Evolutionary conservation across 2,797 vertebrate species (phyloP).

Genomic region (Phoxinus dragarum): DNA sequence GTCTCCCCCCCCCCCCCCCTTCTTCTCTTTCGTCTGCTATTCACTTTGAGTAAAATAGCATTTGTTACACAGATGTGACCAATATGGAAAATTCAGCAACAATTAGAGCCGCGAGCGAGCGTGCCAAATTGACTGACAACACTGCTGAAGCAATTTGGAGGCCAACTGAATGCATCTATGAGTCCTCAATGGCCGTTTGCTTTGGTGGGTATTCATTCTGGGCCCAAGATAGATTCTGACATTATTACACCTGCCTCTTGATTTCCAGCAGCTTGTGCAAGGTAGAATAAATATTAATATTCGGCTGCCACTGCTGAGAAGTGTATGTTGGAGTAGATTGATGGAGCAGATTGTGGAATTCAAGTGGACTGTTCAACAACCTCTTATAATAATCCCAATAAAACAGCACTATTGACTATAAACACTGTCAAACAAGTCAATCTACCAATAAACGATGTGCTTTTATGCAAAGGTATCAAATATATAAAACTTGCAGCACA

Average conservation of each 20-base stretch:
- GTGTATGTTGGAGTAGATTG: neutral
- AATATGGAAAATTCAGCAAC: conserved; percentile 65
- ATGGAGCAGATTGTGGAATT: conserved; percentile 14
- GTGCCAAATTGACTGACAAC: conserved; percentile 57
- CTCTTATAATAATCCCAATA: conserved; percentile 11
- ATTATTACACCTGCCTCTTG: conserved; percentile 49
- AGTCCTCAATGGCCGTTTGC: conserved; percentile 42
- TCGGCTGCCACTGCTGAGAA: neutral
- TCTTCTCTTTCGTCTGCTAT: conserved; percentile 27
- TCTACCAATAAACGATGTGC: neutral
- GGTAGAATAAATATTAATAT: conserved; percentile 33
- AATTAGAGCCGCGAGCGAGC: conserved; percentile 45
- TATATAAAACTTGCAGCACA: neutral
- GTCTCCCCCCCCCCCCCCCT: neutral
- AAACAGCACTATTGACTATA: neutral
- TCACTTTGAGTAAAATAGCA: conserved; percentile 46
- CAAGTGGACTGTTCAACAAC: neutral
- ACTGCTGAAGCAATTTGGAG: conserved; percentile 42
- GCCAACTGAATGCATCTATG: conserved; percentile 44
- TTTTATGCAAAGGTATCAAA: neutral
- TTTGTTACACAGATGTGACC: conserved; percentile 59
- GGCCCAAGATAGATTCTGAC: conserved; percentile 34
- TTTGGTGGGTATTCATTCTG: conserved; percentile 42
- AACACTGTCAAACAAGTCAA: neutral
- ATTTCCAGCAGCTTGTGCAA: conserved; percentile 22